Evolutionary conservation across 2,113 vertebrate genomes (phyloP).

Genomic region (Zosterops borbonicus): DNA sequence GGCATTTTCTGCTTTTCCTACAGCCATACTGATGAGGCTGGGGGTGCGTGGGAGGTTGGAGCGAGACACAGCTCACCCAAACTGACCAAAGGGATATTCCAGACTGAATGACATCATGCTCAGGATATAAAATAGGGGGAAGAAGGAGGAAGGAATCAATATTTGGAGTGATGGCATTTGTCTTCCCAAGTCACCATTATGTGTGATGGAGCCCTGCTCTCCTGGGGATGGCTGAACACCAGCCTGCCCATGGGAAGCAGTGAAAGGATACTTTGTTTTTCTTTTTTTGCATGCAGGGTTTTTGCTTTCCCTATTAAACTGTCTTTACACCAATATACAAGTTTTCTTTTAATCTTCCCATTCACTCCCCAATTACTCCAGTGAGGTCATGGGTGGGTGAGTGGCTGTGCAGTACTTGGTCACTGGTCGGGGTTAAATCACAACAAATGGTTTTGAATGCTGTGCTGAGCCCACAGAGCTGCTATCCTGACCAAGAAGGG

Average conservation of each 20-base stretch:
- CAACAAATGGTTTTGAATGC: neutral
- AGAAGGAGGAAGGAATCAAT: neutral
- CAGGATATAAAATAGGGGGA: neutral
- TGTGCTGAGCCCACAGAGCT: neutral
- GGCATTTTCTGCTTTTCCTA: neutral
- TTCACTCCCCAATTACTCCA: neutral
- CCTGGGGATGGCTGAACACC: neutral
- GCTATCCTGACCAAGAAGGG: neutral
- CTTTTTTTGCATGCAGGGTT: neutral
- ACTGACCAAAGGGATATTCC: neutral
- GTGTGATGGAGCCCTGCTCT: neutral
- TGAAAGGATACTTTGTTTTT: neutral
- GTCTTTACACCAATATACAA: neutral
- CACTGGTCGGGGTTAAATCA: neutral
- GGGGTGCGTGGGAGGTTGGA: fast-evolving
- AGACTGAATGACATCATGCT: neutral
- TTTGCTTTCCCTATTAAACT: neutral
- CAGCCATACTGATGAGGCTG: neutral
- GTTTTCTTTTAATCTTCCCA: neutral
- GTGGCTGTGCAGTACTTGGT: neutral
- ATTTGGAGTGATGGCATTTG: fast-evolving
- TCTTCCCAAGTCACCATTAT: fast-evolving
- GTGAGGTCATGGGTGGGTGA: too few species aligned
- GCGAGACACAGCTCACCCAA: neutral
- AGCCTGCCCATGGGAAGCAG: neutral